phyloP scores from a whole-genome alignment of 2,797 vertebrate genomes.

The Rhyacichthys aspro region DNA sequence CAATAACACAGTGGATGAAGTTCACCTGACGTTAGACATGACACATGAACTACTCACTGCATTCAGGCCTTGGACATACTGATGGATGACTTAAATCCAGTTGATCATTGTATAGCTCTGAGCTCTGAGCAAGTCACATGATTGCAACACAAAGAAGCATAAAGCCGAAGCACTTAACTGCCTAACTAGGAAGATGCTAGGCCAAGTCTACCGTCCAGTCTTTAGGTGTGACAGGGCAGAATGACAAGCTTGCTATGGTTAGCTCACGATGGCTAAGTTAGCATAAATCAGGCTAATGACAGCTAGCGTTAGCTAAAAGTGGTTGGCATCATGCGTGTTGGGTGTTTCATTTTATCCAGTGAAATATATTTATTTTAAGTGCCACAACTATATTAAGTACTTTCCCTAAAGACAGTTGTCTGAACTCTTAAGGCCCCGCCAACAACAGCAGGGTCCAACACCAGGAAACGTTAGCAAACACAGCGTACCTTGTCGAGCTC shows the following conservation, averaged over 20 bases:
- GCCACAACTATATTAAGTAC: too few relatives aligned
- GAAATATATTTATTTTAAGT: too few relatives aligned
- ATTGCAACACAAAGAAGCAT: too few relatives aligned
- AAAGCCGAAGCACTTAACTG: too few relatives aligned
- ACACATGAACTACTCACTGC: background rate
- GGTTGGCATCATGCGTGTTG: background rate
- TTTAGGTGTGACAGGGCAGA: background rate
- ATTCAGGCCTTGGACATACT: background rate
- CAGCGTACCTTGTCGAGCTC: conserved; percentile 91
- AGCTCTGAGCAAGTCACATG: too few relatives aligned
- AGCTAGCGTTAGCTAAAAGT: background rate
- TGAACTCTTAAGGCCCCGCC: conserved; percentile 51
- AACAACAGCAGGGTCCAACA: conserved; percentile 27
- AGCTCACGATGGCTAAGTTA: background rate
- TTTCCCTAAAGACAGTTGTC: background rate
- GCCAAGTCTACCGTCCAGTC: background rate
- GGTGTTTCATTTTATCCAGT: background rate
- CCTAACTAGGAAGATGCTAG: too few relatives aligned
- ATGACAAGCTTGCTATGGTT: conserved; percentile 1
- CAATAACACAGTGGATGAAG: background rate
- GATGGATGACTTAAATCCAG: background rate
- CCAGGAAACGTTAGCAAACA: conserved; percentile 29
- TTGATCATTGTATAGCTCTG: background rate
- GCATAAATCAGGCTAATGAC: background rate
- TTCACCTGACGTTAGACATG: background rate